Evolutionary conservation across 2,113 vertebrate genomes (phyloP).

Genomic region (Motacilla tschutschensis): DNA sequence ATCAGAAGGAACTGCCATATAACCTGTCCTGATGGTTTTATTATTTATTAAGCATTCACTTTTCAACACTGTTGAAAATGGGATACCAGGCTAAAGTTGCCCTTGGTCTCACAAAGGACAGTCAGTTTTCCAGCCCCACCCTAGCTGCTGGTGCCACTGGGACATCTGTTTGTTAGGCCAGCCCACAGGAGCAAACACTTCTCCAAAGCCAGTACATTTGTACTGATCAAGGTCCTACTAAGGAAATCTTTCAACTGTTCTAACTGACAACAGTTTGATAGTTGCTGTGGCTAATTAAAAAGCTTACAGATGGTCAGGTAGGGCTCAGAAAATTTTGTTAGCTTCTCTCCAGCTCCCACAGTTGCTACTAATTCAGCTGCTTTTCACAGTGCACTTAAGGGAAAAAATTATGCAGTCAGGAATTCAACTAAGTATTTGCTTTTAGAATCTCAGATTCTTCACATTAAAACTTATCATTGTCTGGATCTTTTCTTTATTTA

Average conservation of each 20-base stretch:
- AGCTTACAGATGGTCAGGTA: background rate
- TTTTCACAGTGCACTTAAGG: background rate
- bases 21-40: background rate
- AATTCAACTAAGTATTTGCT: background rate
- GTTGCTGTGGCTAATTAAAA: background rate
- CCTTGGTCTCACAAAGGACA: background rate
- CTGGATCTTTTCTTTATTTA: background rate
- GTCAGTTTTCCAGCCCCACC: background rate
- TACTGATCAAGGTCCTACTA: background rate
- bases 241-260: background rate
- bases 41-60: background rate
- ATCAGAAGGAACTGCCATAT: background rate
- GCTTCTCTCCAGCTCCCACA: background rate
- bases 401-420: background rate
- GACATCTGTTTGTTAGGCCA: background rate
- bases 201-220: background rate
- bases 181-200: background rate
- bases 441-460: background rate
- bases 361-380: background rate
- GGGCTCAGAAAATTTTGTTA: background rate
- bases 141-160: background rate
- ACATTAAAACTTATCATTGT: background rate
- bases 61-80: background rate
- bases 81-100: background rate
- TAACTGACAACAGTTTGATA: background rate